Evolutionary conservation across 1,140 invertebrate genomes (phyloP), one percentile per base, ranked within the genome.

Genomic region (Zeugodacus cucurbitae): DNA sequence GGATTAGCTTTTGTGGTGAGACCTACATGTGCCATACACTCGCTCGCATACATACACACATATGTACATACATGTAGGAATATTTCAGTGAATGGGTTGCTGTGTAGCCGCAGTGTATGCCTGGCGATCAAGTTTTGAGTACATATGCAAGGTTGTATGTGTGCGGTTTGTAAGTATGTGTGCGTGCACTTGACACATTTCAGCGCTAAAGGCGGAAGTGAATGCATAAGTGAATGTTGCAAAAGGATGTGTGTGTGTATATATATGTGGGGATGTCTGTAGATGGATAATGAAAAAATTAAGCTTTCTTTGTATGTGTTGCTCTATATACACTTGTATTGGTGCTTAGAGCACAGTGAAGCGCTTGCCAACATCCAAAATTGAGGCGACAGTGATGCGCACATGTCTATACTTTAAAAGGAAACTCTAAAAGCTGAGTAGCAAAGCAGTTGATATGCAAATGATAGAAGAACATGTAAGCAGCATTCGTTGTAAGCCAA

Each of bases 181-280:
- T 74, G 64, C 22, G 74, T 86, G 88, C 70, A 26, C 58, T 90
- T 74, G 57, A 86, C 44, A 86, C 82, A 86, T 86, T 86, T 86
- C 82, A 54, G 57, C 11, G 32, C 82, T 20, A 86, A 59, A 57
- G 82, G 82, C 82, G 82, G 57, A 86, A 57, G 82, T 86, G 82
- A 57, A 59, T 57, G 48, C 57, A 59, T 59, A 57, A 59, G 44
- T 54, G 57, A 57, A 34, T 86, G 48, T 54, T 17, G 20, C 14
- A 54, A 0, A 54, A 4, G 10, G 11, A 26, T 20, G 11, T 29
- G n/a, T 85, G 17, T 85, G 1, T 85, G 41, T 85, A 32, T 85
- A 5, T 86, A n/a, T 29, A 22, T 86, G 37, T 37, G 41, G 4
- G 1, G 44, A 37, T 22, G n/a, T 37, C 22, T 64, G 14, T 29